These are phyloP conservation scores for Xenopus tropicalis DNA, from an alignment of 2,113 vertebrate genomes.

Conservation along the genomic window UCB_Xtro_10.0 CM004447.2:110787001-110787500, in stretches of 20 bases:
- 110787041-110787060: slow-evolving; percentile 4
- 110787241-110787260: slow-evolving; percentile 27
- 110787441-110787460: too few relatives aligned
- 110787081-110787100: slow-evolving; percentile 23
- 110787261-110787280: slow-evolving; percentile 32
- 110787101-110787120: slow-evolving; percentile 20
- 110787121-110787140: slow-evolving; percentile 21
- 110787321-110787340: too few relatives aligned
- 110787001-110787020: slow-evolving; percentile 20
- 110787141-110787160: slow-evolving; percentile 16
- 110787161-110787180: slow-evolving; percentile 34
- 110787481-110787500: too few relatives aligned
- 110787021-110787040: not conserved
- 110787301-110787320: not conserved
- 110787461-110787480: too few relatives aligned
- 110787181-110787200: slow-evolving; percentile 32
- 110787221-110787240: slow-evolving; percentile 36
- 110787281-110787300: slow-evolving; percentile 14
- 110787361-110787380: too few relatives aligned
- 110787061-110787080: slow-evolving; percentile 6
- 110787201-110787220: slow-evolving; percentile 29
- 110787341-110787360: too few relatives aligned
- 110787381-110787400: too few relatives aligned
- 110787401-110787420: too few relatives aligned
- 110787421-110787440: too few relatives aligned